Percentiles rank a stretch among this genome's conserved stretches.
Conservation (phyloP, 35 echinoderm and acorn worm genomes). For the Acanthaster planci region DNA sequence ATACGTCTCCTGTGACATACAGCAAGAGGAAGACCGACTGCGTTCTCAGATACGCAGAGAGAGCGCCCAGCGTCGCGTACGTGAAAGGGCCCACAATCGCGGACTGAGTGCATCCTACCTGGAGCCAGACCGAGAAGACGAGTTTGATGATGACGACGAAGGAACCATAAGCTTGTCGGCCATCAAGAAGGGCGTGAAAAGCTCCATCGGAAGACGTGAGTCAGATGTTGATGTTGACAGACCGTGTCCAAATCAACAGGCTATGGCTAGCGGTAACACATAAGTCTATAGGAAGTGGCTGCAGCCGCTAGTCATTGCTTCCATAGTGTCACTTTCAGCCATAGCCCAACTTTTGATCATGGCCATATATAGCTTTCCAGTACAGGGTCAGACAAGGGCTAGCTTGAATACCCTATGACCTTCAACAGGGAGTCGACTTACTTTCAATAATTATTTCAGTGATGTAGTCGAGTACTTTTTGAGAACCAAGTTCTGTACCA, state of each 20-base stretch:
- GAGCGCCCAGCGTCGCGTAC: constrained; percentile 79
- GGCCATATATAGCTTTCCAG: too few relatives aligned
- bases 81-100: constrained; percentile 78
- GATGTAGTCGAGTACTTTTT: too few relatives aligned
- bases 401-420: too few relatives aligned
- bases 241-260: too few relatives aligned
- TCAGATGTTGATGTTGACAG: neutral
- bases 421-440: too few relatives aligned
- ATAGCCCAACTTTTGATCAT: too few relatives aligned
- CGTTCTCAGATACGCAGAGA: constrained; percentile 76
- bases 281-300: too few relatives aligned
- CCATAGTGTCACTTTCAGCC: too few relatives aligned
- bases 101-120: constrained; percentile 85
- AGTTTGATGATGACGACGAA: constrained; percentile 82
- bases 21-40: constrained; percentile 93
- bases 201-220: constrained; percentile 42
- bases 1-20: neutral
- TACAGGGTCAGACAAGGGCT: too few relatives aligned
- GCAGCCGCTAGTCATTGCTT: neutral
- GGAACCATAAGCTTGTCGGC: constrained; percentile 78
- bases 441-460: too few relatives aligned
- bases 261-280: too few relatives aligned
- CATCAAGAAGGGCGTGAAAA: constrained; percentile 94
- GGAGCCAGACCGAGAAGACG: constrained; percentile 85
- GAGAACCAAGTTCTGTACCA: too few relatives aligned